Percentiles rank a stretch among this genome's conserved stretches.
Conservation (phyloP, 2,113 vertebrate genomes). For the Pollimyrus isidori region DNA sequence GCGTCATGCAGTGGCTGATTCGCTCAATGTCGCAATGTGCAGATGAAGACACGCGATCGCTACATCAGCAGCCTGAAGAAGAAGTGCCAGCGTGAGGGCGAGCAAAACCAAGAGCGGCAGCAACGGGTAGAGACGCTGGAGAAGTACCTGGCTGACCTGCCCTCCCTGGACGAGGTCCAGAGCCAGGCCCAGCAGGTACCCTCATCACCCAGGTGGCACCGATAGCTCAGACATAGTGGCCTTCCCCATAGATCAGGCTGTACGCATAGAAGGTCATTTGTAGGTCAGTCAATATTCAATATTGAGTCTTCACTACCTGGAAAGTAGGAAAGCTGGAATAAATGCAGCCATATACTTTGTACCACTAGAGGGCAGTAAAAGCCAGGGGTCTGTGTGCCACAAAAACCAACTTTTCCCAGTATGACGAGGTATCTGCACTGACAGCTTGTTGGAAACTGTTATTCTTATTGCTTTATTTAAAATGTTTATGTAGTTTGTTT, state of each 20-base stretch:
- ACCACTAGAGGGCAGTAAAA: slow-evolving; percentile 32
- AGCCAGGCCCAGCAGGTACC: slow-evolving; percentile 77
- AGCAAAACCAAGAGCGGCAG: slow-evolving; percentile 86
- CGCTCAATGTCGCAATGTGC: slow-evolving; percentile 16
- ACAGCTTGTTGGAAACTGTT: not conserved
- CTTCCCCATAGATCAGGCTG: not conserved
- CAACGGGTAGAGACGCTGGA: slow-evolving; percentile 91
- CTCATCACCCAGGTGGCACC: not conserved
- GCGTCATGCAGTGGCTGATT: not conserved
- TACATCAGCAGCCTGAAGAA: slow-evolving; percentile 92
- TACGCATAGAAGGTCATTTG: not conserved
- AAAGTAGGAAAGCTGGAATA: not conserved
- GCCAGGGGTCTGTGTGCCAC: not conserved
- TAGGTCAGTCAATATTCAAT: not conserved
- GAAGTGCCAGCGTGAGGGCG: slow-evolving; percentile 82
- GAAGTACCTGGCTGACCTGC: slow-evolving; percentile 88
- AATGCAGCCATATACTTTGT: not conserved
- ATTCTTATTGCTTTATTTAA: not conserved
- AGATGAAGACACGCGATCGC: slow-evolving; percentile 93
- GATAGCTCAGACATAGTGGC: not conserved
- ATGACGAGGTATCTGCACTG: not conserved
- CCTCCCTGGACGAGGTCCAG: slow-evolving; percentile 81
- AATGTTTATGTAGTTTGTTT: not conserved
- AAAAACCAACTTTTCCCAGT: not conserved
- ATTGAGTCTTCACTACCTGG: not conserved